phyloP scores from a whole-genome alignment of 2,797 vertebrate species.

The Schizopygopsis pylzovi region DNA sequence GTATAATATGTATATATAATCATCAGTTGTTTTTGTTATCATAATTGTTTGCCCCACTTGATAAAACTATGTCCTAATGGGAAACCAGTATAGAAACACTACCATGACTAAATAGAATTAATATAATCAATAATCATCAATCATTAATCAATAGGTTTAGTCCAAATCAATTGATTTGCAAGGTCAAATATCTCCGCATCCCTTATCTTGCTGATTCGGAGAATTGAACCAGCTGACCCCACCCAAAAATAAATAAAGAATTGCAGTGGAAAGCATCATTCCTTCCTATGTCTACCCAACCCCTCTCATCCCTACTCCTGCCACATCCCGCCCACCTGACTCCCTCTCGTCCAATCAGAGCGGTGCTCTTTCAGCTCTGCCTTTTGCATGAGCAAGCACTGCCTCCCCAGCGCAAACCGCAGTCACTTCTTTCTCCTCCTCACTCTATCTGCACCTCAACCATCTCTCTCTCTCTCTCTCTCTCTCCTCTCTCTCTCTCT shows the following conservation, averaged over 20 bases:
- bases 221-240: constrained; percentile 46
- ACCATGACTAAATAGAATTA: neutral
- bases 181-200: constrained; percentile 10
- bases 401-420: constrained; percentile 78
- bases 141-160: neutral
- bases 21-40: neutral
- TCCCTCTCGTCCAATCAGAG: constrained; percentile 73
- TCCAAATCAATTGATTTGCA: neutral
- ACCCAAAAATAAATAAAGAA: constrained; percentile 43
- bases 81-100: neutral
- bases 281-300: constrained; percentile 23
- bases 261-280: constrained; percentile 52
- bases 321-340: constrained; percentile 72
- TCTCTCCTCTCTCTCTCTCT: constrained; percentile 61
- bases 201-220: neutral
- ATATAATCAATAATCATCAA: neutral
- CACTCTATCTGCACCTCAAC: constrained; percentile 67
- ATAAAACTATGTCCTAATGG: neutral
- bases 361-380: constrained; percentile 43
- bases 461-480: constrained; percentile 56
- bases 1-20: neutral
- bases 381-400: constrained; percentile 71
- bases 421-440: constrained; percentile 71
- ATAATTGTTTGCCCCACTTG: neutral
- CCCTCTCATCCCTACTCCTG: constrained; percentile 30